Base-by-base conservation (phyloP, 2,113 vertebrate species). In the Pseudorectes ferrugineus region DNA sequence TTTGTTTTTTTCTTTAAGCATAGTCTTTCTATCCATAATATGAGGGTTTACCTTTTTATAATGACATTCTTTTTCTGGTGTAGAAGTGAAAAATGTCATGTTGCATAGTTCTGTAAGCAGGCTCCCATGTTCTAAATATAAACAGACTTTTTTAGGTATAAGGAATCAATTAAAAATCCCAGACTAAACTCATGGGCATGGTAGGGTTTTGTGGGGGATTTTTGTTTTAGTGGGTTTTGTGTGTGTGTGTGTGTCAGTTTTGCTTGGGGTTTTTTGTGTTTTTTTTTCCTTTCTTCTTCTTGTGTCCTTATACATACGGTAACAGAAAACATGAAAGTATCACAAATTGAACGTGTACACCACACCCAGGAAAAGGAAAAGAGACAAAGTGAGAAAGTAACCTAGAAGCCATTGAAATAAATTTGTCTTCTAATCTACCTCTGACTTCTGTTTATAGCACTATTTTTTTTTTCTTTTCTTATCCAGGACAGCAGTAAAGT, bases 401-500 rank as follows among this genome's bases (percentile, higher is more conserved):
- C 35, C 17, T 89, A 71, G 63, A 88, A 75, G 19, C 15, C 14
- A 0, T 52, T 67, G 26, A 68, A 75, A 84, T 85, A 66, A 82
- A 51, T 80, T 74, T 91, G 10, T 68, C 42, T 18, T 79, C 66
- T 92, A 54, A 31, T 55, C 68, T 86, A 58, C 11, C 6, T 81
- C 48, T 61, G 45, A 33, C 49, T 40, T 54, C 66, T 92, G 36
- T 82, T 95, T 86, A 89, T 36, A 78, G 29, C 10, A 48, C 26
- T 92, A 1, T 21, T 45, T 51, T 42, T 22, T 68, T 58, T 88
- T 82, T 68, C 11, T 87, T 91, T 95, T 85, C 51, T 85, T 57
- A 59, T 92, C 79, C 97, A 99, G 99, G 98, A 99, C 94, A 98
- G 97, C 97, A 98, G 97, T 91, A 98, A 98, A 97, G 95, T 98